A percentile compares a stretch with the other conserved stretches of the same genome.
These are phyloP conservation scores for Semotilus atromaculatus DNA, from an alignment of 2,797 vertebrate genomes.

Conservation along the genomic window DNA sequence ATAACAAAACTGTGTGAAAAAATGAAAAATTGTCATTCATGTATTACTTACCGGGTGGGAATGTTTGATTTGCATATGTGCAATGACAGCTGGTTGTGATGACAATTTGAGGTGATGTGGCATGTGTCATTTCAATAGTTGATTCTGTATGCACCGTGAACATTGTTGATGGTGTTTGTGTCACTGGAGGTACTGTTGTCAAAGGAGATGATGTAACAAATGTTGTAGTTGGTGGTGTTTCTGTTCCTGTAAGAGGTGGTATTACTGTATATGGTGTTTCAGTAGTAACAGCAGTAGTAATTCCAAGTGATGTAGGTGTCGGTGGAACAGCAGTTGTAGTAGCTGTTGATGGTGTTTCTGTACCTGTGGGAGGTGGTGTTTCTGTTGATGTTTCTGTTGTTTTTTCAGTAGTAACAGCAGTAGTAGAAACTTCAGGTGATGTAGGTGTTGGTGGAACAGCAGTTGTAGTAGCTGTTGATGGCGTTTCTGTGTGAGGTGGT, in stretches of 20 bases:
- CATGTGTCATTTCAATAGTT: not conserved
- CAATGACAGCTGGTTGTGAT: slow-evolving; percentile 31
- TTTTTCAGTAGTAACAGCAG: not conserved
- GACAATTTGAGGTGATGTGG: slow-evolving; percentile 23
- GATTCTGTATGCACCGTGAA: not conserved
- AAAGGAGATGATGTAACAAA: not conserved
- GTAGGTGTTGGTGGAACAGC: not conserved
- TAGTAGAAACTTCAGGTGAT: not conserved
- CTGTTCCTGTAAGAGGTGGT: not conserved
- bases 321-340: not conserved
- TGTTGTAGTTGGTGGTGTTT: not conserved
- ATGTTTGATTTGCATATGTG: slow-evolving; percentile 38
- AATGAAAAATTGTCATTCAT: not conserved
- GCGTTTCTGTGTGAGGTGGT: not conserved
- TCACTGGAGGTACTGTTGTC: not conserved
- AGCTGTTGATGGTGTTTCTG: not conserved
- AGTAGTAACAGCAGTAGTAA: slow-evolving; percentile 6
- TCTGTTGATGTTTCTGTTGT: not conserved
- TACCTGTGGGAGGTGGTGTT: not conserved
- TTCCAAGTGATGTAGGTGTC: not conserved
- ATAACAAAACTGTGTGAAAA: not conserved
- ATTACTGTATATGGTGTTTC: not conserved
- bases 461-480: not conserved
- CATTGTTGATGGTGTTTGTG: not conserved
- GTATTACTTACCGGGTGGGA: slow-evolving; percentile 17